A percentile compares a stretch with the other conserved stretches of the same genome.
Evolutionary conservation across 2,797 vertebrate genomes (phyloP).

Genomic region (Arnoldichthys spilopterus): DNA sequence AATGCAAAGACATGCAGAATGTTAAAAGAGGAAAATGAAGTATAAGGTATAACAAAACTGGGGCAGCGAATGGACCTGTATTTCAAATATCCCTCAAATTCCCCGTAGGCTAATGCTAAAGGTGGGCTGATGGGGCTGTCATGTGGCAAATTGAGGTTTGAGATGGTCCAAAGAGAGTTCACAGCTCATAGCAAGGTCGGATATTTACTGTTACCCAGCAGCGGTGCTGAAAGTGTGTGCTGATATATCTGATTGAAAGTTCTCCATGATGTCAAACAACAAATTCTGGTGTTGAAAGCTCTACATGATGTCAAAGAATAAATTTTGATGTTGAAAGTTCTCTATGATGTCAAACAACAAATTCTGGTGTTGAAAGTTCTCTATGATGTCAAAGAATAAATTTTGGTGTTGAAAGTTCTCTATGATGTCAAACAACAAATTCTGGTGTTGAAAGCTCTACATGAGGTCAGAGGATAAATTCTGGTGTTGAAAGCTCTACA

Average conservation of each 20-base stretch:
- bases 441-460: too few relatives aligned
- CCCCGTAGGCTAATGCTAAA: neutral
- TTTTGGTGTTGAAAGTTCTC: too few relatives aligned
- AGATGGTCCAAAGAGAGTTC: neutral
- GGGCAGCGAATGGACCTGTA: neutral
- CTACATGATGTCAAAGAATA: too few relatives aligned
- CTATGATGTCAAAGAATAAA: too few relatives aligned
- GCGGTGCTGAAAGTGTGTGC: neutral
- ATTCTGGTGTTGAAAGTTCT: too few relatives aligned
- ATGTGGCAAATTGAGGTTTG: constrained; percentile 7
- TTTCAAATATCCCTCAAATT: neutral
- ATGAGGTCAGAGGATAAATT: too few relatives aligned
- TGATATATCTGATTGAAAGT: constrained; percentile 3
- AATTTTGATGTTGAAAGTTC: too few relatives aligned
- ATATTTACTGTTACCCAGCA: constrained; percentile 12
- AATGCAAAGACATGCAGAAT: constrained; percentile 17
- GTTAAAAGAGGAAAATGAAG: constrained; percentile 13
- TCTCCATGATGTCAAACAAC: too few relatives aligned
- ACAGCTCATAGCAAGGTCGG: neutral
- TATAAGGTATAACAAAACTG: neutral
- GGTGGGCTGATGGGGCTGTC: neutral
- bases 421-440: too few relatives aligned
- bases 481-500: too few relatives aligned
- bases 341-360: too few relatives aligned
- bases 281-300: too few relatives aligned